A percentile compares a stretch with the other conserved stretches of the same genome.
Evolutionary conservation across 2,888 invertebrate genomes (phyloP).

Genomic region (Caradrina clavipalpis): DNA sequence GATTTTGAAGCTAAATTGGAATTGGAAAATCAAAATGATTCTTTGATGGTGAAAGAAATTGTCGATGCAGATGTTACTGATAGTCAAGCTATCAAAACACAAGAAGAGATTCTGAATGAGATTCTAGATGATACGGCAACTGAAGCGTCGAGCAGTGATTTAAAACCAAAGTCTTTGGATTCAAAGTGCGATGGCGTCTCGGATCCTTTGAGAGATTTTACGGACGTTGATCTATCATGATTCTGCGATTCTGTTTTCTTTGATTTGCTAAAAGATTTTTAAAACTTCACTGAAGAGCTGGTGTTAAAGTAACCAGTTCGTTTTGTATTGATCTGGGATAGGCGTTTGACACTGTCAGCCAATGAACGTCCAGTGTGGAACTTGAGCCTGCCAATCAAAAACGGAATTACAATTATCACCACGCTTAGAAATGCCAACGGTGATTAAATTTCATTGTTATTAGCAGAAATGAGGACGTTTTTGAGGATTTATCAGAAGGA

Average conservation of each 20-base stretch:
- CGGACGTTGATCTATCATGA: constrained; percentile 83
- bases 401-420: background rate
- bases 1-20: constrained; percentile 37
- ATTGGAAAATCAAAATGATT: constrained; percentile 12
- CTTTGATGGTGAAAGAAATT: constrained; percentile 19
- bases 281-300: constrained; percentile 17
- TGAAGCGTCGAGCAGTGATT: constrained; percentile 46
- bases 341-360: constrained; percentile 23
- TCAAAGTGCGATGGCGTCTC: constrained; percentile 64
- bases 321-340: background rate
- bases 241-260: constrained; percentile 76
- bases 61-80: constrained; percentile 2
- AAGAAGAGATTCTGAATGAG: constrained; percentile 59
- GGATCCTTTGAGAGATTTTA: constrained; percentile 79
- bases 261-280: constrained; percentile 69
- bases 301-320: background rate
- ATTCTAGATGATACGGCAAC: constrained; percentile 59
- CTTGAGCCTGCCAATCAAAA: background rate
- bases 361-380: constrained; percentile 6
- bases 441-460: background rate
- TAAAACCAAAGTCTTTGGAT: constrained; percentile 50
- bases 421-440: background rate
- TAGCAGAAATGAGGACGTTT: background rate
- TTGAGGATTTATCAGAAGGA: background rate
- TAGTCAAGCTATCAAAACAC: constrained; percentile 26